phyloP scores from a whole-genome alignment of 2,797 vertebrate species.

The Tapirus indicus region DNA sequence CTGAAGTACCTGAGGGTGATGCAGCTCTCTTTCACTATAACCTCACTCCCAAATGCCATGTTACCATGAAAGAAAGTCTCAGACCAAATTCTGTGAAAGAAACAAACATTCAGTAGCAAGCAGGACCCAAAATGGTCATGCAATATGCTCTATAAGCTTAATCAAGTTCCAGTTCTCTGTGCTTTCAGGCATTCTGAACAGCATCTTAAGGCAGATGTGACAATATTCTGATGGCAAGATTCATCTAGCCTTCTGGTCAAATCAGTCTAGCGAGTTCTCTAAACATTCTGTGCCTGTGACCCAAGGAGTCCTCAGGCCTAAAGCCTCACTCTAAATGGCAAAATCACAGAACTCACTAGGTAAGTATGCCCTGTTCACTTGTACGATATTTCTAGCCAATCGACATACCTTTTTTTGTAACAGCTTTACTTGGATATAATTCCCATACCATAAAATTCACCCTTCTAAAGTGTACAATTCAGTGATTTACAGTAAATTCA shows the following conservation, averaged over 20 bases:
- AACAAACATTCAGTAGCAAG: neutral
- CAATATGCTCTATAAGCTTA: neutral
- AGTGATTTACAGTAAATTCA: neutral
- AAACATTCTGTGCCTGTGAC: neutral
- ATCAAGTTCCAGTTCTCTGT: neutral
- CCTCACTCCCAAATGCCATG: neutral
- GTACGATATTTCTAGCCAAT: neutral
- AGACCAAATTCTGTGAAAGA: neutral
- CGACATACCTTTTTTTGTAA: neutral
- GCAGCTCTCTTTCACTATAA: neutral
- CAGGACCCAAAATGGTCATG: neutral
- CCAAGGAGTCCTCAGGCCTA: neutral
- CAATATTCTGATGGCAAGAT: neutral
- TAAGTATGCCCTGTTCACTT: neutral
- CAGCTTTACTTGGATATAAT: neutral
- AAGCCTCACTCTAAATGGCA: neutral
- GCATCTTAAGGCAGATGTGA: neutral
- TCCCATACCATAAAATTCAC: neutral
- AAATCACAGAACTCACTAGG: neutral
- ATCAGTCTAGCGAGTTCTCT: neutral
- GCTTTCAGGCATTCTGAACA: neutral
- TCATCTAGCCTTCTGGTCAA: neutral
- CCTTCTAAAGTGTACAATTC: neutral
- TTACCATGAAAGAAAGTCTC: neutral
- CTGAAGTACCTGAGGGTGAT: neutral